Evolutionary conservation across 64 coral and sea anemone species (phyloP).

Genomic region (Actinia tenebrosa): DNA sequence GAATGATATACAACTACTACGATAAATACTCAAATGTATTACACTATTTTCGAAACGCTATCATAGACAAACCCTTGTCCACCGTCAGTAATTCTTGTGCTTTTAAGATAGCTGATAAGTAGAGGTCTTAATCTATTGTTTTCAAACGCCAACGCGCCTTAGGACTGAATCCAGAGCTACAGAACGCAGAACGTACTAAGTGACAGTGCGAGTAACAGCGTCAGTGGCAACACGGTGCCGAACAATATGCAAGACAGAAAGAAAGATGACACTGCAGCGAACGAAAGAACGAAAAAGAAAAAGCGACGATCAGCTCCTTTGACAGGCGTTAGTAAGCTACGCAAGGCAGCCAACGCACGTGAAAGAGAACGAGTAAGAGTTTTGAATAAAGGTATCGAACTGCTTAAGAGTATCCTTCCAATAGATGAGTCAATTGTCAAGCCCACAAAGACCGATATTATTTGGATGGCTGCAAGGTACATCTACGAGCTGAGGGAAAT

Average conservation of each 20-base stretch:
- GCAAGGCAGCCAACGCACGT: conserved; percentile 43
- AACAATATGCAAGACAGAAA: background rate
- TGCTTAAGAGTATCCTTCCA: conserved; percentile 15
- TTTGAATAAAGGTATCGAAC: conserved; percentile 19
- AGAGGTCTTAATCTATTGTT: conserved; percentile 26
- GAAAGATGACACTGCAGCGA: background rate
- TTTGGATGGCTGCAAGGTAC: conserved; percentile 38
- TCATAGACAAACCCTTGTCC: background rate
- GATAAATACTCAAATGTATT: background rate
- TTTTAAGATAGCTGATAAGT: conserved; percentile 27
- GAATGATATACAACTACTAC: background rate
- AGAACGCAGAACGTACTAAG: background rate
- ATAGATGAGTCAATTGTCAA: background rate
- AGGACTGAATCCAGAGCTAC: background rate
- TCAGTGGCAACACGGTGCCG: background rate
- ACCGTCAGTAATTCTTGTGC: background rate
- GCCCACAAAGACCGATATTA: conserved; percentile 47
- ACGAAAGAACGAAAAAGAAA: conserved; percentile 21
- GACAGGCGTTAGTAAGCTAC: conserved; percentile 51
- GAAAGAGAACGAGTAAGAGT: conserved; percentile 21
- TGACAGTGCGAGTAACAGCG: background rate
- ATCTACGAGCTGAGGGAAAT: conserved; percentile 36
- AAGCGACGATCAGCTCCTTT: conserved; percentile 3
- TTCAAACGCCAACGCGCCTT: conserved; percentile 17
- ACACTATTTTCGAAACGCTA: background rate